These are phyloP conservation scores for Acanthopagrus latus DNA, from an alignment of 2,797 vertebrate species.

Conservation along the genomic window DNA sequence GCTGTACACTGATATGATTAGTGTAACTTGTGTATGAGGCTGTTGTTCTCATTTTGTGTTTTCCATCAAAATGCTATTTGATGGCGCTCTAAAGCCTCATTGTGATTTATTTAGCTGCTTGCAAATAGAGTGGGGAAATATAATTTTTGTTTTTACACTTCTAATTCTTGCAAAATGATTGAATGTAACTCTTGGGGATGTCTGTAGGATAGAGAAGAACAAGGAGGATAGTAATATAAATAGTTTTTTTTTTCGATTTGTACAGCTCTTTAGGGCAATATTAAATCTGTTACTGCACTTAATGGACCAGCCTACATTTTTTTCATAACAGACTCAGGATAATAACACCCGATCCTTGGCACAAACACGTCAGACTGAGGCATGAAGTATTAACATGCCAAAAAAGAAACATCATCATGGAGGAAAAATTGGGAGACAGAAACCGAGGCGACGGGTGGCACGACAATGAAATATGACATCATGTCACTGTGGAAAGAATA, in stretches of 20 bases:
- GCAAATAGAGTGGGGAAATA: slow-evolving; percentile 31
- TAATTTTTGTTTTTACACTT: slow-evolving; percentile 50
- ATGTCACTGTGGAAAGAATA: slow-evolving; percentile 22
- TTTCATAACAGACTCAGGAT: slow-evolving; percentile 12
- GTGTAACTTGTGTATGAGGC: slow-evolving; percentile 22
- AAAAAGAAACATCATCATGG: slow-evolving; percentile 20
- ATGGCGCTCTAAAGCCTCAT: slow-evolving; percentile 49
- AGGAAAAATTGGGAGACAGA: background rate
- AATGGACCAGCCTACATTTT: slow-evolving; percentile 48
- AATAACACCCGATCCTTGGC: slow-evolving; percentile 23
- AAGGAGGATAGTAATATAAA: slow-evolving; percentile 61
- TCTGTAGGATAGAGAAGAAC: slow-evolving; percentile 45
- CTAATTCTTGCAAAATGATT: slow-evolving; percentile 46
- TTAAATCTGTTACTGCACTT: slow-evolving; percentile 56
- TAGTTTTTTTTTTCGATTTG: slow-evolving; percentile 38
- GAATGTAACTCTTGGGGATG: slow-evolving; percentile 68
- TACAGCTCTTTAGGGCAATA: slow-evolving; percentile 56
- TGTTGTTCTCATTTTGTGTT: slow-evolving; percentile 39
- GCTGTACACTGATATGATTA: slow-evolving; percentile 37
- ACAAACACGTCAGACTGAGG: slow-evolving; percentile 24
- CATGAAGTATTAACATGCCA: slow-evolving; percentile 37
- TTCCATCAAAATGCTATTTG: slow-evolving; percentile 34
- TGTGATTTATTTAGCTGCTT: slow-evolving; percentile 49
- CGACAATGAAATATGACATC: slow-evolving; percentile 30
- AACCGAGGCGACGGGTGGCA: slow-evolving; percentile 21